These are phyloP conservation scores for Heteromormyrus szaboi DNA, from an alignment of 2,797 vertebrate genomes.

Conservation along the genomic window DNA sequence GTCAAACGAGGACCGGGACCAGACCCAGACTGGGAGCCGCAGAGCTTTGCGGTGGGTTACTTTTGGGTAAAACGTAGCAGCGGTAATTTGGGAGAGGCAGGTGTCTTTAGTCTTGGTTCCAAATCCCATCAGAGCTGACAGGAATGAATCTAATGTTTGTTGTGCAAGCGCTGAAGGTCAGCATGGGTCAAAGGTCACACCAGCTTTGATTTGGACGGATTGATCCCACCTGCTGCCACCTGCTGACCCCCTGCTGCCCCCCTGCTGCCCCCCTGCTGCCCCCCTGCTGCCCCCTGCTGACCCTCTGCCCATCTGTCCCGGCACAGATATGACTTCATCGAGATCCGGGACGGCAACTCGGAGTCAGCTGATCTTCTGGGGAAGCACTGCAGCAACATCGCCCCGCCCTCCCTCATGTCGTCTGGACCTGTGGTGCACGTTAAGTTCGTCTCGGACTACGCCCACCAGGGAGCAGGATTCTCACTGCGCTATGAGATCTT, in stretches of 20 bases:
- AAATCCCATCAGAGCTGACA: background rate
- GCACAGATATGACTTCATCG: conserved; percentile 89
- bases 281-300: background rate
- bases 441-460: conserved; percentile 90
- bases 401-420: conserved; percentile 88
- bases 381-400: conserved; percentile 96
- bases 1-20: background rate
- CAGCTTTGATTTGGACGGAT: background rate
- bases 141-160: background rate
- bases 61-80: background rate
- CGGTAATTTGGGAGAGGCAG: background rate
- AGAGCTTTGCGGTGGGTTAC: background rate
- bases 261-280: background rate
- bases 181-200: background rate
- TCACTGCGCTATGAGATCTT: conserved; percentile 97
- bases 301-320: conserved; percentile 14
- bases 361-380: conserved; percentile 82
- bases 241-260: background rate
- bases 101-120: background rate
- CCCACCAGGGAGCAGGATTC: conserved; percentile 92
- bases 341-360: conserved; percentile 86
- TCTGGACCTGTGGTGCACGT: conserved; percentile 85
- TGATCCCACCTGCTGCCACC: background rate
- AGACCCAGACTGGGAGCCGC: background rate
- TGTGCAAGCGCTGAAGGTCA: background rate